Base-by-base conservation (phyloP, 2,113 vertebrate species). In the Carassius carassius region DNA sequence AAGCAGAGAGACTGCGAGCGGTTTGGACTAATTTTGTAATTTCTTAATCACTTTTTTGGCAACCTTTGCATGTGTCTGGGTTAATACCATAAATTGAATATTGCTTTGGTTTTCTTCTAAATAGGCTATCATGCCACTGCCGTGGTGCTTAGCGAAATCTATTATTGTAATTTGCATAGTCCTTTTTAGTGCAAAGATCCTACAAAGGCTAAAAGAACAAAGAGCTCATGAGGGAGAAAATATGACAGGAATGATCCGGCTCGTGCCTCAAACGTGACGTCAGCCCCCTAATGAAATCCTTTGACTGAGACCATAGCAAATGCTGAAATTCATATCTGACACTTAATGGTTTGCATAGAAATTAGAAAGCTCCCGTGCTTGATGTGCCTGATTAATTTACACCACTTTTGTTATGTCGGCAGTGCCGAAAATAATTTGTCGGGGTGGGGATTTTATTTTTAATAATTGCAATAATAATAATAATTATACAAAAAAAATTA, bases 261-360 rank as follows among this genome's bases (percentile, higher is more conserved):
- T 86, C 91, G 89, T 85, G 93, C 91, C 93, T 94, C 91, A 94
- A 76, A 92, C 92, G 95, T 93, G 93, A 96, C 95, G 93, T 94
- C 93, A 95, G 91, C 90, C 95, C 95, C 95, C 95, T 95, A 95
- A 90, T 96, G 95, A 97, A 97, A 97, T 96, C 94, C 94, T 96
- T 95, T 98, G 94, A 95, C 95, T 96, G 96, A 94, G 96, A 95
- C 96, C 96, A 94, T 89, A 91, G 95, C 94, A 97, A 97, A 97
- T 97, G 96, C 95, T 89, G 94, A 95, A 96, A 97, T 97, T 97
- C 96, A 96, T 96, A 97, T 95, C 95, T 96, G 96, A 96, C 96
- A 95, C 94, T 96, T 97, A 96, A 95, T 95, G 94, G 93, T 95
- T 96, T 97, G 94, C 95, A 96, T 95, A 96, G 95, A 97, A 97